Base-by-base conservation (phyloP, 2,797 vertebrate species). In the Mormyrus proboscirostris region DNA sequence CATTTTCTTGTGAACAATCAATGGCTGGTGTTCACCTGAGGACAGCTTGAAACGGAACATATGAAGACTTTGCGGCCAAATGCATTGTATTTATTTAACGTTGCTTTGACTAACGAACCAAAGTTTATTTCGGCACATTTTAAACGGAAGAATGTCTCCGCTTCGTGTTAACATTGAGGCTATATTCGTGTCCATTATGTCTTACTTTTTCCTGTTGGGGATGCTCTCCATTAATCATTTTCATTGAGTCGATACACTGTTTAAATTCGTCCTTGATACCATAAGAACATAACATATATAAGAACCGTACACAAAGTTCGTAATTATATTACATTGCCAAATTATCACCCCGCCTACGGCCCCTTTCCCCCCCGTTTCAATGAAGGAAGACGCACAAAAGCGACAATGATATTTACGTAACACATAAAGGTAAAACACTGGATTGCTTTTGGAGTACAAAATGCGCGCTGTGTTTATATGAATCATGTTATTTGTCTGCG, bases 321-420 rank as follows among this genome's bases (percentile, higher is more conserved):
- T 93, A 94, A 95, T 95, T 93, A 93, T 92, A 92, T 95, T 94
- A 92, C 90, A 91, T 94, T 93, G 94, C 92, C 95, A 95, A 94
- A 95, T 93, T 90, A 92, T 89, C 41, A n/a, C 44, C 44, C 22
- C 22, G 1, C 59, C 87, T 47, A 38, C 2, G 16, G 38, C 88
- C 57, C 62, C 62, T 84, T 47, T 22, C 49, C 16, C 47, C n/a
- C 49, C 38, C 57, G 16, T 88, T 49, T 16, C 16, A 87, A 69
- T 33, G 29, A 51, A 50, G 47, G 44, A 50, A 41, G 92, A 90
- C 91, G 90, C 90, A 86, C 89, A 84, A 90, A 88, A 92, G 92
- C 94, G 91, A 93, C 91, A 90, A 90, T 94, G 92, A 95, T 96
- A 95, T 96, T 96, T 96, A 96, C 96, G 96, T 95, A 95, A 95